phyloP scores from a whole-genome alignment of 2,888 invertebrate species.

The Lasioglossum zephyrum region DNA sequence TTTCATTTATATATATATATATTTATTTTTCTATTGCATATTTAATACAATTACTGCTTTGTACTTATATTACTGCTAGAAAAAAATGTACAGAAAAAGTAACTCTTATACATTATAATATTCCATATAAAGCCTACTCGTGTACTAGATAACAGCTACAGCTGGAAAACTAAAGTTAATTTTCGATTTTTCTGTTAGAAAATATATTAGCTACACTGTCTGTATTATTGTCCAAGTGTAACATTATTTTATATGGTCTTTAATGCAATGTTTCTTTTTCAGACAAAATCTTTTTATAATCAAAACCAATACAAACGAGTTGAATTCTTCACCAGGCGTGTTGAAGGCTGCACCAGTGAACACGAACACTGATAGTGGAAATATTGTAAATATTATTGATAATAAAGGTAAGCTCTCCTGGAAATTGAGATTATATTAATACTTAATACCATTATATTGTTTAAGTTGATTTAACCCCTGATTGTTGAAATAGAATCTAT shows the following conservation, averaged over 20 bases:
- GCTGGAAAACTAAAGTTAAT: neutral
- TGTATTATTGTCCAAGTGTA: neutral
- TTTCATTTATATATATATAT: slow-evolving; percentile 27
- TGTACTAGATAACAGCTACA: neutral
- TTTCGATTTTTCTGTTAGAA: slow-evolving; percentile 4
- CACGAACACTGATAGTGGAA: slow-evolving; percentile 72
- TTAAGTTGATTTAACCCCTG: neutral
- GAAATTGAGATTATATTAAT: neutral
- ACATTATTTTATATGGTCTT: neutral
- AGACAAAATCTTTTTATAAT: slow-evolving; percentile 82
- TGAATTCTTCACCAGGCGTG: slow-evolving; percentile 63
- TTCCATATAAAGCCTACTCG: neutral
- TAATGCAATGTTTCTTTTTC: slow-evolving; percentile 64
- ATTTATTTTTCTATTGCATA: neutral
- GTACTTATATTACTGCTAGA: neutral
- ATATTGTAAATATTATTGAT: slow-evolving; percentile 71
- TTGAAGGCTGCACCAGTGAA: slow-evolving; percentile 71
- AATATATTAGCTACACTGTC: neutral
- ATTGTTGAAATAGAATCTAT: neutral
- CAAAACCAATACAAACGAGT: slow-evolving; percentile 79
- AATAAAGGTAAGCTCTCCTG: slow-evolving; percentile 71
- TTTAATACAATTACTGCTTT: slow-evolving; percentile 19
- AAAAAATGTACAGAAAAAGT: neutral
- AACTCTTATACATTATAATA: neutral
- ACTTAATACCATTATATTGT: neutral